A percentile compares a stretch with the other conserved stretches of the same genome.
These are phyloP conservation scores for Andricus quercusramuli DNA, from an alignment of 2,888 invertebrate species.

Conservation along the genomic window DNA sequence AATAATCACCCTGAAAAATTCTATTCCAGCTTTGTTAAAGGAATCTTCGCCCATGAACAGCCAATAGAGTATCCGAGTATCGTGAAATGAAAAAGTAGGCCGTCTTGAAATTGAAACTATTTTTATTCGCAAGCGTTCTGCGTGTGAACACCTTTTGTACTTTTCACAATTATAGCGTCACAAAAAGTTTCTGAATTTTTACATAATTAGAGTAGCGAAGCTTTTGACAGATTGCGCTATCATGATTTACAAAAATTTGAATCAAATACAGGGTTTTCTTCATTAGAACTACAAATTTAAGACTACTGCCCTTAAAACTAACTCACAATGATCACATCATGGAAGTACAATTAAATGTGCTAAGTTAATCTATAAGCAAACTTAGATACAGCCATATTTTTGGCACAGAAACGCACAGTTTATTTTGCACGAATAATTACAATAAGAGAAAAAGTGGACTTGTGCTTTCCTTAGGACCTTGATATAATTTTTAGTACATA, in stretches of 20 bases:
- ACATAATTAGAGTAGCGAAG: background rate
- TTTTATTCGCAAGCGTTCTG: background rate
- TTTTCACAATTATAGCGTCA: background rate
- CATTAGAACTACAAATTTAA: background rate
- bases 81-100: background rate
- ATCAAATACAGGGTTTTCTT: background rate
- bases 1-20: no score
- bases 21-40: background rate
- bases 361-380: background rate
- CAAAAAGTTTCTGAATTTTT: background rate
- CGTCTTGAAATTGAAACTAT: background rate
- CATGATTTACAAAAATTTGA: background rate
- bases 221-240: background rate
- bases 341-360: background rate
- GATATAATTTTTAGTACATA: background rate
- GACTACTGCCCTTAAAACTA: background rate
- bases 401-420: conserved; percentile 10
- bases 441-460: background rate
- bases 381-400: background rate
- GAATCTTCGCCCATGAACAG: background rate
- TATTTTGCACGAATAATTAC: background rate
- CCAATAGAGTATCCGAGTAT: background rate
- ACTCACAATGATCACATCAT: background rate
- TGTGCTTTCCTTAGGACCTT: background rate
- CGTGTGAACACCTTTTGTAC: background rate